Conservation (phyloP, 2,888 invertebrate species). For the Aproaerema taeniolella region DNA sequence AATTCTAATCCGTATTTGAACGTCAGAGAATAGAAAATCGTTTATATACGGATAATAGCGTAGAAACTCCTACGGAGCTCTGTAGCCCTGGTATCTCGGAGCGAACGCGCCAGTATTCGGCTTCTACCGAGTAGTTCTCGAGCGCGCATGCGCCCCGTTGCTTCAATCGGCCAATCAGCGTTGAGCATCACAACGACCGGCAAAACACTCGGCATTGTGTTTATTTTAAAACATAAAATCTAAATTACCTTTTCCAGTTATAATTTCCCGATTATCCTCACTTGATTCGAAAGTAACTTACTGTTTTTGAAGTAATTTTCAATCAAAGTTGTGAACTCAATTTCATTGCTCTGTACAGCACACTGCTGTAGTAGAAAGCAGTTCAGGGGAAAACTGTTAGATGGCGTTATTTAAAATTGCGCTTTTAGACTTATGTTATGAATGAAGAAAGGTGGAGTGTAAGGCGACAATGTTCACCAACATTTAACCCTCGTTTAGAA, state of each 20-base stretch:
- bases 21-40: slow-evolving; percentile 26
- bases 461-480: too few relatives aligned
- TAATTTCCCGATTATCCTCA: too few relatives aligned
- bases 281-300: too few relatives aligned
- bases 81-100: slow-evolving; percentile 72
- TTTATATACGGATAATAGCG: slow-evolving; percentile 23
- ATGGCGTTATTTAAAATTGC: slow-evolving; percentile 61
- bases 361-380: slow-evolving; percentile 34
- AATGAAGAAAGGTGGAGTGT: too few relatives aligned
- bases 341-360: too few relatives aligned
- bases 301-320: too few relatives aligned
- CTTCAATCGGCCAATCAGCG: slow-evolving; percentile 59
- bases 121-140: slow-evolving; percentile 58
- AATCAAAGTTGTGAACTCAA: too few relatives aligned
- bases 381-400: slow-evolving; percentile 51
- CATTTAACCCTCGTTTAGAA: too few relatives aligned
- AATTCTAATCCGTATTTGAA: slow-evolving; percentile 17
- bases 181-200: slow-evolving; percentile 39
- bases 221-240: slow-evolving; percentile 25
- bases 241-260: too few relatives aligned
- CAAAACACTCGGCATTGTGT: slow-evolving; percentile 35
- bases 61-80: slow-evolving; percentile 66
- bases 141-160: slow-evolving; percentile 73
- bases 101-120: slow-evolving; percentile 75
- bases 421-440: too few relatives aligned